A percentile compares a stretch with the other conserved stretches of the same genome.
phyloP scores from a whole-genome alignment of 2,797 vertebrate genomes.

The Diplodus puntazzo region DNA sequence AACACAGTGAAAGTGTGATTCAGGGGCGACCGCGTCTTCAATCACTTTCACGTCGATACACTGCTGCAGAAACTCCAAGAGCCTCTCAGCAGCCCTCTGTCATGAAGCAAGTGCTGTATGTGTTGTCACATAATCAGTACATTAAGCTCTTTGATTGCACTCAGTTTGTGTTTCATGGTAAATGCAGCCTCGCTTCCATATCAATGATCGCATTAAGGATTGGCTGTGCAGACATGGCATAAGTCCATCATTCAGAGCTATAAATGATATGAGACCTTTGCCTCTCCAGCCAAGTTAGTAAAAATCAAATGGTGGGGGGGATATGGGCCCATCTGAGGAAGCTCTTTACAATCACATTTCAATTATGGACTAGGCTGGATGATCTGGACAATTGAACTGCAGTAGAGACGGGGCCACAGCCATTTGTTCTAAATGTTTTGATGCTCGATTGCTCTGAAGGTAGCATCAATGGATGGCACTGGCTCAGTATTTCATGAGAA shows the following conservation, averaged over 20 bases:
- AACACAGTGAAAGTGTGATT: not conserved
- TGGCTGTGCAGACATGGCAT: constrained; percentile 28
- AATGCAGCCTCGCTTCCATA: constrained; percentile 25
- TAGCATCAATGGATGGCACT: constrained; percentile 54
- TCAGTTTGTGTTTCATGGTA: constrained; percentile 32
- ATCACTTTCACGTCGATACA: not conserved
- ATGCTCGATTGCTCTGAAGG: constrained; percentile 65
- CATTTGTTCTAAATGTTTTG: constrained; percentile 58
- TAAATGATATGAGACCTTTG: constrained; percentile 31
- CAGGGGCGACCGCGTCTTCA: no score
- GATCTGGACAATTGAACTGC: constrained; percentile 35
- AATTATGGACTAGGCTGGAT: constrained; percentile 13
- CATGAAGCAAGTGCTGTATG: not conserved
- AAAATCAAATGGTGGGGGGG: constrained; percentile 42
- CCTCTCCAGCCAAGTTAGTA: constrained; percentile 36
- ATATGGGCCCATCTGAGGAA: constrained; percentile 31
- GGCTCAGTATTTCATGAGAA: constrained; percentile 63
- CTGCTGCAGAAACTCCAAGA: not conserved
- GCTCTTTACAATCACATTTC: constrained; percentile 49
- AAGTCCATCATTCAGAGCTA: constrained; percentile 16
- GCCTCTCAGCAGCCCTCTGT: not conserved
- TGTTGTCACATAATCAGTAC: constrained; percentile 40
- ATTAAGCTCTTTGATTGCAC: constrained; percentile 42
- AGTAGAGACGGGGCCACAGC: not conserved
- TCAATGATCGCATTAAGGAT: constrained; percentile 20